Evolutionary conservation across 92 coral and sea anemone genomes (phyloP).

Genomic region (Virgularia gustaviana): DNA sequence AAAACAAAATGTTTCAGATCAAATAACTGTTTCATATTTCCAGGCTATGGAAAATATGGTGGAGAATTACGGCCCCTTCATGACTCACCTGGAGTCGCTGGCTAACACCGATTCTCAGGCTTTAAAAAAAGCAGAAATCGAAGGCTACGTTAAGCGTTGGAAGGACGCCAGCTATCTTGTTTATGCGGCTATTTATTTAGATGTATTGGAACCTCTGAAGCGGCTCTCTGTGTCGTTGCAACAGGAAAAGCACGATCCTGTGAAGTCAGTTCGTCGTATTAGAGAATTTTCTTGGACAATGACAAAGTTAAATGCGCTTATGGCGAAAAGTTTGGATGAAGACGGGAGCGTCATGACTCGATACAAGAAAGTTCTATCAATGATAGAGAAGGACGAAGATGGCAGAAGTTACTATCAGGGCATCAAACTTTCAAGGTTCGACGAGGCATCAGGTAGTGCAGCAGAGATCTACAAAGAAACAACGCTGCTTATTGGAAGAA

Average conservation of each 20-base stretch:
- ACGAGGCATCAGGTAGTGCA: neutral
- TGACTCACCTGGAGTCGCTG: neutral
- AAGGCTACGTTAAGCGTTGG: constrained; percentile 6
- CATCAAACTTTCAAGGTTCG: neutral
- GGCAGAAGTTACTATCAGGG: constrained; percentile 8
- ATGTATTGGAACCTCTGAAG: neutral
- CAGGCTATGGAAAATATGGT: neutral
- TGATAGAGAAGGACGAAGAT: constrained; percentile 6
- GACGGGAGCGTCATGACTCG: constrained; percentile 8
- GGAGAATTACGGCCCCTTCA: neutral
- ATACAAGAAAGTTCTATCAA: neutral
- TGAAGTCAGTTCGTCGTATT: neutral
- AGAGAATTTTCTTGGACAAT: constrained; percentile 6
- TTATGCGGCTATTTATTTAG: neutral
- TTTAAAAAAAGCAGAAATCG: constrained; percentile 10
- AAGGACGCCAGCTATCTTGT: neutral
- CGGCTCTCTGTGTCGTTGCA: neutral
- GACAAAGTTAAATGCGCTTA: neutral
- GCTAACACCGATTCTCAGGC: neutral
- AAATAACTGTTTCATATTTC: too few relatives aligned
- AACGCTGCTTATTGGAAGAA: constrained; percentile 2
- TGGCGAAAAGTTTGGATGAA: neutral
- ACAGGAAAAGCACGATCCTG: constrained; percentile 4
- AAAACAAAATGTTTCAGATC: too few relatives aligned
- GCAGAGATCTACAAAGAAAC: neutral